Percentiles rank a stretch among this genome's conserved stretches.
These are phyloP conservation scores for Melanchra persicariae DNA, from an alignment of 2,888 invertebrate genomes.

Conservation along the genomic window DNA sequence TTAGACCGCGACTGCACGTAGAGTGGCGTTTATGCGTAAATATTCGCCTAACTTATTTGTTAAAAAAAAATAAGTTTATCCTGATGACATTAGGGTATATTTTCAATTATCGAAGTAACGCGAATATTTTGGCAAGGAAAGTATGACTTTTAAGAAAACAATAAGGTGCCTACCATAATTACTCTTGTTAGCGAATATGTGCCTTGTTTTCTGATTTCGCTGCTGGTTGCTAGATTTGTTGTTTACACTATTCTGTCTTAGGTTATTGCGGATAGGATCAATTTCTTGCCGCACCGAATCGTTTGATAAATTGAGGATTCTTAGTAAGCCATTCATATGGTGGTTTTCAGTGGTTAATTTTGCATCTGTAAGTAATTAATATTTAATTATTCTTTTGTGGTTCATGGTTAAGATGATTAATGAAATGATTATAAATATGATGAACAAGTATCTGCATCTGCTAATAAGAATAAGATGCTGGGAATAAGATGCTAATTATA, in stretches of 20 bases:
- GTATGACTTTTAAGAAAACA: slow-evolving; percentile 6
- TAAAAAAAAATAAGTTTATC: neutral
- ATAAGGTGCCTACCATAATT: slow-evolving; percentile 66
- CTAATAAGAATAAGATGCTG: slow-evolving; percentile 1
- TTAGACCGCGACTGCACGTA: neutral
- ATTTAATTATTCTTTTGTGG: slow-evolving; percentile 41
- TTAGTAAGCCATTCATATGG: slow-evolving; percentile 78
- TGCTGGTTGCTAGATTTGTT: slow-evolving; percentile 65
- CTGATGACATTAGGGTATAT: neutral
- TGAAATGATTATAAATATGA: neutral
- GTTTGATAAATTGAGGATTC: slow-evolving; percentile 81
- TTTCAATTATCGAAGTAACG: too few species aligned
- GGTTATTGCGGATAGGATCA: slow-evolving; percentile 77
- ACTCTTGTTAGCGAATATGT: slow-evolving; percentile 72
- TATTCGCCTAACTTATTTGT: too few species aligned
- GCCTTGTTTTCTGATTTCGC: slow-evolving; percentile 78
- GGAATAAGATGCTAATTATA: neutral
- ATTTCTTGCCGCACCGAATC: slow-evolving; percentile 76
- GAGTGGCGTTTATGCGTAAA: too few species aligned
- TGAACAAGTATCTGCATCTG: too few species aligned
- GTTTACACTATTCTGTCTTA: slow-evolving; percentile 70
- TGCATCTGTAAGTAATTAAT: slow-evolving; percentile 73
- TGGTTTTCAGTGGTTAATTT: slow-evolving; percentile 61
- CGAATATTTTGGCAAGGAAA: too few species aligned
- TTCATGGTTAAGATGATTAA: neutral